Conservation (phyloP, 2,888 invertebrate species). For the Drosophila ezoana region DNA sequence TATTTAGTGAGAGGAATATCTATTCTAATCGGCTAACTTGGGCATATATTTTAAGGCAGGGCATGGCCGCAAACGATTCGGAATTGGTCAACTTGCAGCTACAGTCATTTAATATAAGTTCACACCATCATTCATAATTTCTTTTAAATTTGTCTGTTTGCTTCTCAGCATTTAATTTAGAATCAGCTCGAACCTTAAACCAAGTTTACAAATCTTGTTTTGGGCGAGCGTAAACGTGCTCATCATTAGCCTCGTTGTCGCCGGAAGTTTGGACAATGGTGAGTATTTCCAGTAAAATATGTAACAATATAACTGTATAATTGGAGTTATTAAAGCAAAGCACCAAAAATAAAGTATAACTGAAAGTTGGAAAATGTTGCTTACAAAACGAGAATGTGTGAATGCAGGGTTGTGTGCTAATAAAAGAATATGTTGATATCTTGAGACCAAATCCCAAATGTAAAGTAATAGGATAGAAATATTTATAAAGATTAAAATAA, state of each 20-base stretch:
- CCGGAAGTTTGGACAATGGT: conserved; percentile 49
- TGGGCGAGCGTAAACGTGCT: background rate
- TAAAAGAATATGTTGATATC: too few relatives aligned
- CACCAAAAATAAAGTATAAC: background rate
- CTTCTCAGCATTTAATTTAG: conserved; percentile 51
- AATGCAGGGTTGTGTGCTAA: too few relatives aligned
- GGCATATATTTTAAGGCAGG: background rate
- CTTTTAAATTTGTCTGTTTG: conserved; percentile 41
- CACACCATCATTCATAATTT: conserved; percentile 57
- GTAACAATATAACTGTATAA: conserved; percentile 12
- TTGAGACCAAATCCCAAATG: too few relatives aligned
- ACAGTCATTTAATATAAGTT: conserved; percentile 4
- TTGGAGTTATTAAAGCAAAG: background rate
- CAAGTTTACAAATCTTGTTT: conserved; percentile 14
- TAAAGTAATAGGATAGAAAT: too few relatives aligned
- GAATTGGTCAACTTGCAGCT: too few relatives aligned
- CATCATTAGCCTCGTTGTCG: conserved; percentile 45
- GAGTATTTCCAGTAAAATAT: conserved; percentile 20
- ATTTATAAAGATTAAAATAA: too few relatives aligned
- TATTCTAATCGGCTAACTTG: background rate
- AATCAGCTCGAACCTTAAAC: conserved; percentile 35
- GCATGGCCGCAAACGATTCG: background rate
- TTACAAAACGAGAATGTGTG: too few relatives aligned
- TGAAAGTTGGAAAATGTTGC: background rate
- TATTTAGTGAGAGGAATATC: conserved; percentile 1